Evolutionary conservation across 2,113 vertebrate species (phyloP).

Genomic region (Cyphomyrus discorhynchus): DNA sequence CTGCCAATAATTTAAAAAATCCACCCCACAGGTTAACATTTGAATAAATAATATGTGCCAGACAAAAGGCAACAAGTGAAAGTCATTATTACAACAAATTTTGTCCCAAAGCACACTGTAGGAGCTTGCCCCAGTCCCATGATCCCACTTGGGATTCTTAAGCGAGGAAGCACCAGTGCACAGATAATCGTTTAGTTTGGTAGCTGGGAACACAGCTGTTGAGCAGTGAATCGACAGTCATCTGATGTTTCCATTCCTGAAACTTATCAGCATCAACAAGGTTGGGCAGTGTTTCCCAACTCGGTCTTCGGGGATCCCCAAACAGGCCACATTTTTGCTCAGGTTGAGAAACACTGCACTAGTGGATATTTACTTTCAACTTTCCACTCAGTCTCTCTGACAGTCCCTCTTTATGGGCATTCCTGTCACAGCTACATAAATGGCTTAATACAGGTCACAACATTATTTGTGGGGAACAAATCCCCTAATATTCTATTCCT

Average conservation of each 20-base stretch:
- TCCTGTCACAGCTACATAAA: neutral
- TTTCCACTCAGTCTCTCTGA: neutral
- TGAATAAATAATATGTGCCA: neutral
- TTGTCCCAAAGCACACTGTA: neutral
- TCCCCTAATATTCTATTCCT: neutral
- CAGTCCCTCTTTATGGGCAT: neutral
- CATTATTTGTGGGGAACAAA: neutral
- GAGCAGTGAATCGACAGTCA: neutral
- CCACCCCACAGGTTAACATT: neutral
- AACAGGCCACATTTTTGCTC: neutral
- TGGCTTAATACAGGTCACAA: neutral
- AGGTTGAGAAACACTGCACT: neutral
- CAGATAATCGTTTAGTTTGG: neutral
- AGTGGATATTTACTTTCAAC: neutral
- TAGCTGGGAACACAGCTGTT: neutral
- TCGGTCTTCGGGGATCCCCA: neutral
- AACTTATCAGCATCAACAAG: neutral
- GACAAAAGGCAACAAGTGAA: neutral
- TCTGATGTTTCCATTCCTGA: neutral
- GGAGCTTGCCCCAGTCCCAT: neutral
- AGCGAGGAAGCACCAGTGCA: neutral
- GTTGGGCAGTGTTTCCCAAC: neutral
- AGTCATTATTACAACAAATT: neutral
- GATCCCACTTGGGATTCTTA: neutral
- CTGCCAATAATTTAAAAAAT: neutral